Evolutionary conservation across 1,140 invertebrate genomes (phyloP), one percentile per base, ranked within the genome.

Genomic region (Atta cephalotes): DNA sequence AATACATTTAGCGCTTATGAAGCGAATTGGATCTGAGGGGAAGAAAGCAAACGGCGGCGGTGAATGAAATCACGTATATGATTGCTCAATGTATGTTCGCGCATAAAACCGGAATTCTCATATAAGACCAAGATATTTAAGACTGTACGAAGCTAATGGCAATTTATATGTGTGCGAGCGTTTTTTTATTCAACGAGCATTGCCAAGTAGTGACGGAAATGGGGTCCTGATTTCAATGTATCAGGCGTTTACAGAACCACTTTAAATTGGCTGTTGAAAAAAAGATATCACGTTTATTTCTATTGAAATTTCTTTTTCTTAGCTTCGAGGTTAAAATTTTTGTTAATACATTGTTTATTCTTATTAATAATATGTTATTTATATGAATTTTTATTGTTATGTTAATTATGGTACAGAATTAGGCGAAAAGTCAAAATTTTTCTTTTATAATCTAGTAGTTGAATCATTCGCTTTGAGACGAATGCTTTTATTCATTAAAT

Each of bases 21-120:
- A 45, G 53, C n/a, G 76, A 86, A 71, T 70, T 68, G 65, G 10
- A 60, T 60, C 51, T 31, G 76, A 12, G 21, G 63, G 62, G 25
- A 82, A 70, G 71, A 39, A 82, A 49, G 66, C 49, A 63, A 56
- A 70, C 63, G 35, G n/a, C 63, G 25, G 28, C 65, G 76, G 39
- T 86, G 77, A 86, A 86, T 86, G 85, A 86, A 86, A 86, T 86
- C 77, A 86, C 77, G 53, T 70, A 65, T 62, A n/a, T 18, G 82
- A 21, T 86, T 86, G 78, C 77, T 45, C 56, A 86, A 86, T n/a
- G 25, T 56, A 65, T 35, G 77, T 39, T 51, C 84, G 74, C 74
- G 49, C 53, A 80, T 56, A 86, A 86, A 80, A 80, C 76, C 84
- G 76, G 84, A 86, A 80, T 86, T 86, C 76, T 80, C 63, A 49